A percentile compares a stretch with the other conserved stretches of the same genome.
phyloP scores from a whole-genome alignment of 1,140 invertebrate genomes.

The Lanistes nyassanus region DNA sequence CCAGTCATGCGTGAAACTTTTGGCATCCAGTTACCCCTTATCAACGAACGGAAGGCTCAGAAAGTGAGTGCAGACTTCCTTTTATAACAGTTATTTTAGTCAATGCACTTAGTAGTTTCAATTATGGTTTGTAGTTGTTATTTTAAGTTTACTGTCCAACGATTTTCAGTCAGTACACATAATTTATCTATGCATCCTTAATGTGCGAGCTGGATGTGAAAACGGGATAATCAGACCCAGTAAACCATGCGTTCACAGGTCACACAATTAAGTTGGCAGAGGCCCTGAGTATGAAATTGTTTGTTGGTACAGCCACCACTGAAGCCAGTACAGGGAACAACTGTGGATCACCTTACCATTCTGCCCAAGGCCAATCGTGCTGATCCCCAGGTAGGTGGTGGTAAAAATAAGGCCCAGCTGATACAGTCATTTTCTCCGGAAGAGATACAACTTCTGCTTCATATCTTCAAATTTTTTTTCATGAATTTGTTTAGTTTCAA shows the following conservation, averaged over 20 bases:
- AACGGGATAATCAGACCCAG: no score
- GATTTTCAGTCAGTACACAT: background rate
- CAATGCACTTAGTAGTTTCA: constrained; percentile 1
- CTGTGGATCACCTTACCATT: constrained; percentile 58
- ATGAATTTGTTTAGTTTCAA: no score
- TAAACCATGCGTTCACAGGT: no score
- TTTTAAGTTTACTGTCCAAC: background rate
- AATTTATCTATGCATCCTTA: no score
- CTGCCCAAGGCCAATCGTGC: constrained; percentile 63
- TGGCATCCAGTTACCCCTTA: constrained; percentile 65
- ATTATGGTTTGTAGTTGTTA: background rate
- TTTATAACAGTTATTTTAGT: constrained; percentile 25
- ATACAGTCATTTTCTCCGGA: no score
- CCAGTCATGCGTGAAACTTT: constrained; percentile 61
- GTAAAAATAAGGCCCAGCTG: no score
- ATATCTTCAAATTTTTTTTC: no score
- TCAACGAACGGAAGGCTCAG: constrained; percentile 46
- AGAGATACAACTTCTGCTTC: no score
- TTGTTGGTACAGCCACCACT: constrained; percentile 17
- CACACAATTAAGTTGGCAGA: no score
- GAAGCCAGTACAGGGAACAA: constrained; percentile 57
- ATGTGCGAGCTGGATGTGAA: no score
- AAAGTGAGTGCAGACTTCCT: constrained; percentile 43
- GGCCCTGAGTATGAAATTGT: no score
- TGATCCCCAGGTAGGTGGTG: constrained; percentile 58